These are phyloP conservation scores for Amblyopsis rosae DNA, from an alignment of 2,113 vertebrate species.

Conservation along the genomic window DNA sequence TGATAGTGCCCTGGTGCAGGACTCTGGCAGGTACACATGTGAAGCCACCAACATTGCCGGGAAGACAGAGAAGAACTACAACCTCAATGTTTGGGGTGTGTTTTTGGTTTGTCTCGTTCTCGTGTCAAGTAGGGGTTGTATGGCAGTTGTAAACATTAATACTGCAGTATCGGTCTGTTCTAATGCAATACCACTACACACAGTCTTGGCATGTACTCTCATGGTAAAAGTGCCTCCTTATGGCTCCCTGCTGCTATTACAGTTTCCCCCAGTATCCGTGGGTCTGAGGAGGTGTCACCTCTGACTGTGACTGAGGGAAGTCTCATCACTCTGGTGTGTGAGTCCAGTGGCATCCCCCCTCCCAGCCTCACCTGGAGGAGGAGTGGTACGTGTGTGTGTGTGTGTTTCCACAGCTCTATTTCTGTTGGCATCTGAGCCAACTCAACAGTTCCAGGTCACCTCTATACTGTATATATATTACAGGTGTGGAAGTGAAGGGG, in stretches of 20 bases:
- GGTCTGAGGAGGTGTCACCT: constrained; percentile 78
- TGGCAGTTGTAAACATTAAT: not conserved
- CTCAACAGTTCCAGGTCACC: not conserved
- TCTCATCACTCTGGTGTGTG: constrained; percentile 86
- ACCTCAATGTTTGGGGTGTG: constrained; percentile 96
- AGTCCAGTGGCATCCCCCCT: constrained; percentile 93
- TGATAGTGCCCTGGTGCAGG: constrained; percentile 84
- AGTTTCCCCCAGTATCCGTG: constrained; percentile 85
- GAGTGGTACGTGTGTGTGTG: constrained; percentile 75
- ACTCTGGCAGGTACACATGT: constrained; percentile 92
- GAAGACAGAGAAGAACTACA: constrained; percentile 95
- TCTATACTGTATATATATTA: not conserved
- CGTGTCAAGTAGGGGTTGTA: not conserved
- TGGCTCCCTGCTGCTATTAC: constrained; percentile 41
- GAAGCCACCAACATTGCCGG: constrained; percentile 93
- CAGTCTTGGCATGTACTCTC: not conserved
- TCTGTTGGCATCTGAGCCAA: not conserved
- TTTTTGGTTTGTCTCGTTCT: not conserved
- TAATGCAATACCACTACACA: not conserved
- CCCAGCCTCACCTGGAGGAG: constrained; percentile 90
- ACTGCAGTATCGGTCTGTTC: not conserved
- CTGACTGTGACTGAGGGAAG: constrained; percentile 87
- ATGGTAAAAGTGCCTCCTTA: constrained; percentile 32
- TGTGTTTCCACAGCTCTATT: not conserved
- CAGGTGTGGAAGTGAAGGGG: constrained; percentile 78